A percentile compares a stretch with the other conserved stretches of the same genome.
Conservation (phyloP, 2,797 vertebrate species). For the Chaetophractus vellerosus region DNA sequence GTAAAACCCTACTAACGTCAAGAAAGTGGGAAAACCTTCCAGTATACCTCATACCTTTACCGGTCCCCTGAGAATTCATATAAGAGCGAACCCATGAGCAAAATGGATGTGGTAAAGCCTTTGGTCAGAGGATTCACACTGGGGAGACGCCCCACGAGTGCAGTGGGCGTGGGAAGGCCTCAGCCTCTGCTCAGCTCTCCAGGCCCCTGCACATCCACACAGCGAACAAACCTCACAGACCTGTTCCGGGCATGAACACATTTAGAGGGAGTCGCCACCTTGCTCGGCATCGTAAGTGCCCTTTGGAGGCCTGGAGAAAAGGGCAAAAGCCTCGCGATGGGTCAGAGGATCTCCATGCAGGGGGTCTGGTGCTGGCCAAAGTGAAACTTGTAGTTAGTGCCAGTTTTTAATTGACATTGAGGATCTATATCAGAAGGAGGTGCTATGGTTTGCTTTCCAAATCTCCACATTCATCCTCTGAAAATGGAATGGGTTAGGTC, state of each 20-base stretch:
- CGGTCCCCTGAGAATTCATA: conserved; percentile 38
- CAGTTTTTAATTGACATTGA: neutral
- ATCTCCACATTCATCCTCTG: neutral
- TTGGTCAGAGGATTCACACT: neutral
- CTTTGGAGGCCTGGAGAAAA: conserved; percentile 48
- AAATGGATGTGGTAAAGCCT: conserved; percentile 36
- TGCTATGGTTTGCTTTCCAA: neutral
- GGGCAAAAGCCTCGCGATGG: neutral
- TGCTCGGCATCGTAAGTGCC: conserved; percentile 54
- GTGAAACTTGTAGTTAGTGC: neutral
- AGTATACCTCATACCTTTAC: neutral
- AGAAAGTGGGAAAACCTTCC: conserved; percentile 40
- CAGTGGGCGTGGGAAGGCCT: conserved; percentile 44
- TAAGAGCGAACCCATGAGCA: neutral
- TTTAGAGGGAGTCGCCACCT: conserved; percentile 52
- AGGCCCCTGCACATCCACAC: conserved; percentile 74
- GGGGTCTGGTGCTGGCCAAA: neutral
- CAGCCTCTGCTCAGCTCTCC: conserved; percentile 70
- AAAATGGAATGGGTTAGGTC: conserved; percentile 19
- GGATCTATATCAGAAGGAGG: neutral
- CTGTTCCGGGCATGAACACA: conserved; percentile 61
- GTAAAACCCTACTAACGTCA: too few relatives aligned
- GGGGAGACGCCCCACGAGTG: neutral
- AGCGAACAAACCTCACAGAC: conserved; percentile 76
- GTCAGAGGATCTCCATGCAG: neutral